Evolutionary conservation across 2,797 vertebrate species (phyloP).

Genomic region (Girardinus metallicus): DNA sequence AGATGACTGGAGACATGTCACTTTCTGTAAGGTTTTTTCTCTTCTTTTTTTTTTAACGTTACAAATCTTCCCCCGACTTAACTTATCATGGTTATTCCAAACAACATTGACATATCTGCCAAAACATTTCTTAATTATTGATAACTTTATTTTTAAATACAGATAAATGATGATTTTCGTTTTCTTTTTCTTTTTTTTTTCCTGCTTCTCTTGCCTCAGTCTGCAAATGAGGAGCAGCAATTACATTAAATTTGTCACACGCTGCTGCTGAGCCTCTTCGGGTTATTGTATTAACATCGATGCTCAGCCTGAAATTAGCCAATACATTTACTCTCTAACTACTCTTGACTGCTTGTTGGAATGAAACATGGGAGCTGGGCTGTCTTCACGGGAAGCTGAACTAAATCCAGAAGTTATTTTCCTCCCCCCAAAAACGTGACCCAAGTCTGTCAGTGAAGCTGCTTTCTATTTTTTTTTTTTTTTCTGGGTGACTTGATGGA

Average conservation of each 20-base stretch:
- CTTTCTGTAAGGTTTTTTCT: slow-evolving; percentile 38
- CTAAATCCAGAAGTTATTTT: slow-evolving; percentile 20
- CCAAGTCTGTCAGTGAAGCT: background rate
- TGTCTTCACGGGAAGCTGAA: slow-evolving; percentile 41
- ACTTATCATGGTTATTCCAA: slow-evolving; percentile 56
- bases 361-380: slow-evolving; percentile 40
- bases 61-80: slow-evolving; percentile 11
- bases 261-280: slow-evolving; percentile 67
- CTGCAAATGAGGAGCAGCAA: slow-evolving; percentile 69
- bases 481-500: slow-evolving; percentile 3
- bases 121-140: slow-evolving; percentile 40
- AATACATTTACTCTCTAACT: slow-evolving; percentile 71
- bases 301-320: slow-evolving; percentile 65
- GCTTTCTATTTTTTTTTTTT: background rate
- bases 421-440: background rate
- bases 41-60: slow-evolving; percentile 26
- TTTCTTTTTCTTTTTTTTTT: slow-evolving; percentile 14
- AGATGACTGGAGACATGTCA: slow-evolving; percentile 37
- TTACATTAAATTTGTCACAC: slow-evolving; percentile 78
- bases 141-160: slow-evolving; percentile 42
- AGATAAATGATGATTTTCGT: slow-evolving; percentile 43
- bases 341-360: slow-evolving; percentile 55
- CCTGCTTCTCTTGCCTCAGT: slow-evolving; percentile 36
- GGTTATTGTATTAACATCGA: slow-evolving; percentile 80
- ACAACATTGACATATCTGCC: slow-evolving; percentile 46